Evolutionary conservation across 2,113 vertebrate species (phyloP).

Genomic region (Ctenodactylus gundi): DNA sequence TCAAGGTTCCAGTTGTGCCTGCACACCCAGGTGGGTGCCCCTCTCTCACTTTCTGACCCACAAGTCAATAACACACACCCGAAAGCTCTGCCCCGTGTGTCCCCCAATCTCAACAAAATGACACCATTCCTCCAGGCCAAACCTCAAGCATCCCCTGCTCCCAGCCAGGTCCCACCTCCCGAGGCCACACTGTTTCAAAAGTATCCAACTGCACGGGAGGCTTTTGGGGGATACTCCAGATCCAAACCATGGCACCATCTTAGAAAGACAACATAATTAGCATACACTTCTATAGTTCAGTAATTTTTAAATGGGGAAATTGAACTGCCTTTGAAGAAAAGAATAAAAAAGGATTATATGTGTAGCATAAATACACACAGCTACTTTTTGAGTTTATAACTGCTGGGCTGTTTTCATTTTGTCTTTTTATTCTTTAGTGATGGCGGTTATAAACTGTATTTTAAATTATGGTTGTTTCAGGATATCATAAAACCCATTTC

Average conservation of each 20-base stretch:
- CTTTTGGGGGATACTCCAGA: background rate
- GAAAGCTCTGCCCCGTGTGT: no score
- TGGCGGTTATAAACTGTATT: background rate
- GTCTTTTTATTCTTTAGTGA: background rate
- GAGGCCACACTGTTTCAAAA: no score
- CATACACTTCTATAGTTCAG: background rate
- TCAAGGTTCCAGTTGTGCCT: no score
- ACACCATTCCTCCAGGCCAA: no score
- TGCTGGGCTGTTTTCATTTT: background rate
- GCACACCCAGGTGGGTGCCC: no score
- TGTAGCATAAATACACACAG: background rate
- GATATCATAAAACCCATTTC: background rate
- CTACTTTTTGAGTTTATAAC: background rate
- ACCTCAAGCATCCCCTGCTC: no score
- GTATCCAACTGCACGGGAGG: background rate
- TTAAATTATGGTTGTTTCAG: background rate
- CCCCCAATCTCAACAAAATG: no score
- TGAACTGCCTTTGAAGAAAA: background rate
- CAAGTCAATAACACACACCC: no score
- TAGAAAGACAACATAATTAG: slow-evolving; percentile 13
- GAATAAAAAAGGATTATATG: background rate
- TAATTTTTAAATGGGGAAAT: background rate
- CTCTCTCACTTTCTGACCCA: no score
- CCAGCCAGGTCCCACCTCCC: no score
- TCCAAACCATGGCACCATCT: no score